phyloP scores from a whole-genome alignment of 2,797 vertebrate genomes.

The Lagodon rhomboides region DNA sequence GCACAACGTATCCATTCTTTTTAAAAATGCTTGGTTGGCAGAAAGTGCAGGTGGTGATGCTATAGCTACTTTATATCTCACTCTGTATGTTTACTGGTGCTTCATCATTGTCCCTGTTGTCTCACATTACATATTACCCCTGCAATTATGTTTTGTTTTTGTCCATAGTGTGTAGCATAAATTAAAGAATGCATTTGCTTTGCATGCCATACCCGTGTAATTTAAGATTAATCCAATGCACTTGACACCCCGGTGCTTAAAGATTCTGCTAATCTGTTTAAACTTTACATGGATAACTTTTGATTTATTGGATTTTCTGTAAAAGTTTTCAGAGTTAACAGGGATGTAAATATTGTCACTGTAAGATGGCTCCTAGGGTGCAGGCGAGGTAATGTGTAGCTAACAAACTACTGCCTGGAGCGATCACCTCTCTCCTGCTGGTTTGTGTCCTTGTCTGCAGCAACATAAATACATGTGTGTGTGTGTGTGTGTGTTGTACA shows the following conservation, averaged over 20 bases:
- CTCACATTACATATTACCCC: constrained; percentile 56
- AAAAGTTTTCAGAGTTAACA: constrained; percentile 50
- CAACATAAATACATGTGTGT: constrained; percentile 40
- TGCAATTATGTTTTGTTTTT: constrained; percentile 44
- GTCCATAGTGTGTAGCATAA: constrained; percentile 40
- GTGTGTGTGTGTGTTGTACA: constrained; percentile 30
- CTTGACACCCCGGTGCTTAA: constrained; percentile 10
- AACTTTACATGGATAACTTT: constrained; percentile 23
- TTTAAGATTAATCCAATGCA: constrained; percentile 18
- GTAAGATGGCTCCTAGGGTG: constrained; percentile 53
- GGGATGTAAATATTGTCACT: constrained; percentile 64
- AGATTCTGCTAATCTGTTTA: constrained; percentile 36
- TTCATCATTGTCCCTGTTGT: constrained; percentile 64
- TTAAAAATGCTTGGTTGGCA: constrained; percentile 47
- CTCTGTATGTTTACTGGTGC: constrained; percentile 48
- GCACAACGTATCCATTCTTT: constrained; percentile 9
- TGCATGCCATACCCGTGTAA: constrained; percentile 26
- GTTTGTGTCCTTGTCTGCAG: constrained; percentile 70
- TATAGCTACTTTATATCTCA: constrained; percentile 35
- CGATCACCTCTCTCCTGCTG: constrained; percentile 71
- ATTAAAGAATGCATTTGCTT: constrained; percentile 41
- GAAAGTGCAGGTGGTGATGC: constrained; percentile 49
- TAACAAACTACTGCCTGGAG: constrained; percentile 72
- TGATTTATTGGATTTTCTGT: constrained; percentile 23
- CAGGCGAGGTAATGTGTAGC: constrained; percentile 63